Percentiles rank a stretch among this genome's conserved stretches.
These are phyloP conservation scores for Andrena haemorrhoa DNA, from an alignment of 2,888 invertebrate species.

Conservation along the genomic window DNA sequence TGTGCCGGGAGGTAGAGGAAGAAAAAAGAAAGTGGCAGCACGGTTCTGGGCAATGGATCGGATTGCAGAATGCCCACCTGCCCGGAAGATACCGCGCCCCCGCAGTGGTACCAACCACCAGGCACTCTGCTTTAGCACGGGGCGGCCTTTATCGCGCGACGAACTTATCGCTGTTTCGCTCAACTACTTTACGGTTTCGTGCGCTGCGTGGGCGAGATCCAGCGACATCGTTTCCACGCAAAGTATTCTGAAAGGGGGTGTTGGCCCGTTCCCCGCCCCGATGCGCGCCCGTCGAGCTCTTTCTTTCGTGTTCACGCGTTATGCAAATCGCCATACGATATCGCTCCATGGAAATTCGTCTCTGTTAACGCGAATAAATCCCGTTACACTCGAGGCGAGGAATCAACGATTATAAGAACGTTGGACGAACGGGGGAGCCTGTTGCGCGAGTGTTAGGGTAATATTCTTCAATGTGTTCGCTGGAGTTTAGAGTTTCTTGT, in stretches of 20 bases:
- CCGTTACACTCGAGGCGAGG: background rate
- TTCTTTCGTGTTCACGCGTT: slow-evolving; percentile 1
- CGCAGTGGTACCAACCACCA: background rate
- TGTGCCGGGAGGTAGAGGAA: background rate
- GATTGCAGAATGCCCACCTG: slow-evolving; percentile 26
- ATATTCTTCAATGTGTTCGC: background rate
- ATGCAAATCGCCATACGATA: slow-evolving; percentile 6
- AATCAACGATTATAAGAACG: background rate
- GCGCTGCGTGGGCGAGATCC: slow-evolving; percentile 20
- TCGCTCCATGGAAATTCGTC: background rate
- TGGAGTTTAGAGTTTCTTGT: background rate
- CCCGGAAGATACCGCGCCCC: slow-evolving; percentile 25
- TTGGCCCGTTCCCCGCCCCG: background rate
- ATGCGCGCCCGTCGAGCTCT: background rate
- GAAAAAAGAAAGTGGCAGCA: slow-evolving; percentile 3
- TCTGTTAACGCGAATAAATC: background rate
- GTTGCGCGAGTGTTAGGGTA: background rate
- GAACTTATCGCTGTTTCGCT: slow-evolving; percentile 38
- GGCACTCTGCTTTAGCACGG: background rate
- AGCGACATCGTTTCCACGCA: slow-evolving; percentile 23
- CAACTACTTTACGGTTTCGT: slow-evolving; percentile 33
- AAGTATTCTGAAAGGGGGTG: background rate
- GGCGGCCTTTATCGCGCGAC: slow-evolving; percentile 14
- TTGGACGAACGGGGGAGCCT: background rate
- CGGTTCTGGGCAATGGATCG: slow-evolving; percentile 12